These are phyloP conservation scores for Ormyrus rosae DNA, from an alignment of 2,888 invertebrate species.

Conservation along the genomic window DNA sequence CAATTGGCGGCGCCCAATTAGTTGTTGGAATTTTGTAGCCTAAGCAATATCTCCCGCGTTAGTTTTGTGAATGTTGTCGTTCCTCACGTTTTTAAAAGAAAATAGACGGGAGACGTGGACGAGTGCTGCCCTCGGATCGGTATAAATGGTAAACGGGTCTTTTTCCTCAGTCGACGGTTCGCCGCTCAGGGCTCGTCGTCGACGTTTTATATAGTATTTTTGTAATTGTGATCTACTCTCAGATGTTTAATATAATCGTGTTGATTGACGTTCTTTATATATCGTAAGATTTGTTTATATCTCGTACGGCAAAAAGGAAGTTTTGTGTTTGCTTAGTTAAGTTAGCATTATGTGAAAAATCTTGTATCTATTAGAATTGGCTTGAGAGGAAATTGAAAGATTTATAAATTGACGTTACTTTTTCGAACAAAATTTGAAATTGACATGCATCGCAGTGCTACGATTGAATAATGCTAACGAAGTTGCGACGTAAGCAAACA, in stretches of 20 bases:
- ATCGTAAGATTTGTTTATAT: constrained; percentile 6
- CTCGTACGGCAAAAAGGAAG: not conserved
- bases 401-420: not conserved
- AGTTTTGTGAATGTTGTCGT: constrained; percentile 71
- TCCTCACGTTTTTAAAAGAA: constrained; percentile 55
- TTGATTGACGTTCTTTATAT: not conserved
- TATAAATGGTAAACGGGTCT: not conserved
- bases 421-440: not conserved
- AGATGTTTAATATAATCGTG: constrained; percentile 8
- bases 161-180: not conserved
- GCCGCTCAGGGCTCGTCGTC: constrained; percentile 32
- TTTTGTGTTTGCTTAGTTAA: constrained; percentile 32
- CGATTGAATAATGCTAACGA: constrained; percentile 39
- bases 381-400: not conserved
- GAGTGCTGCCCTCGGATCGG: not conserved
- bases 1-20: constrained; percentile 71
- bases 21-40: constrained; percentile 73
- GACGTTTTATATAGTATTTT: constrained; percentile 42
- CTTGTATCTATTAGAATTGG: too few species aligned
- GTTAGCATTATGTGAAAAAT: constrained; percentile 31
- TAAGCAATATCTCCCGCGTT: constrained; percentile 69
- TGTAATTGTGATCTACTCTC: constrained; percentile 12
- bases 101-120: constrained; percentile 6
- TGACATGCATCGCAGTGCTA: too few species aligned
- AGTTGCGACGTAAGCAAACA: constrained; percentile 31